A percentile compares a stretch with the other conserved stretches of the same genome.
These are phyloP conservation scores for Harmothoe impar DNA, from an alignment of 2,888 invertebrate species.

Conservation along the genomic window DNA sequence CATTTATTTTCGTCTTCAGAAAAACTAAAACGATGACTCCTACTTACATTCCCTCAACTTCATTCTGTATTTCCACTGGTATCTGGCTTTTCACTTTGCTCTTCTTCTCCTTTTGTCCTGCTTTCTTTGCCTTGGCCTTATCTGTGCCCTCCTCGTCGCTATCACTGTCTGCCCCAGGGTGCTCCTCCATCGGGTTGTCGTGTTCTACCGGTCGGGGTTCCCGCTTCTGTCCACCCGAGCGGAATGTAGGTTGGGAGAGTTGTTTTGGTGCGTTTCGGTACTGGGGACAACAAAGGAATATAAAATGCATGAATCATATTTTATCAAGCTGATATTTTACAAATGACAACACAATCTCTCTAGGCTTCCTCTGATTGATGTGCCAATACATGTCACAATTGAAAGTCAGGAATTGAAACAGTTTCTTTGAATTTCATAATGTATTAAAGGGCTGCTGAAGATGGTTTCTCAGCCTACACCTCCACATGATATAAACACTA, in stretches of 20 bases:
- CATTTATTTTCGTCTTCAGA: too few relatives aligned
- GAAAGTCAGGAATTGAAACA: too few relatives aligned
- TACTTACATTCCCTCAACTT: conserved; percentile 24
- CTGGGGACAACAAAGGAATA: background rate
- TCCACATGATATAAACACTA: too few relatives aligned
- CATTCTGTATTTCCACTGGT: conserved; percentile 1
- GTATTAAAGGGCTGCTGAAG: too few relatives aligned
- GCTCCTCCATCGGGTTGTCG: conserved; percentile 68
- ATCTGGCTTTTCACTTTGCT: background rate
- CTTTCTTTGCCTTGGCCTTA: background rate
- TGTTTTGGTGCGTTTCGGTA: conserved; percentile 26
- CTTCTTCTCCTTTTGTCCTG: background rate
- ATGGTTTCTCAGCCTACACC: too few relatives aligned
- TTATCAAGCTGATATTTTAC: too few relatives aligned
- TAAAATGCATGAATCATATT: background rate
- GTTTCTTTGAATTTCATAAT: too few relatives aligned
- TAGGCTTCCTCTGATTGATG: too few relatives aligned
- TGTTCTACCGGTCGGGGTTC: background rate
- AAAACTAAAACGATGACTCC: too few relatives aligned
- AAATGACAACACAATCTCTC: too few relatives aligned
- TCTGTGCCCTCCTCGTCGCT: conserved; percentile 64
- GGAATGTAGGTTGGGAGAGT: conserved; percentile 37
- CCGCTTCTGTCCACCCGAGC: conserved; percentile 18
- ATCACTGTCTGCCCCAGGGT: conserved; percentile 71
- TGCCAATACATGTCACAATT: too few relatives aligned